Evolutionary conservation across 2,113 vertebrate species (phyloP).

Genomic region (Lamprotornis superbus): DNA sequence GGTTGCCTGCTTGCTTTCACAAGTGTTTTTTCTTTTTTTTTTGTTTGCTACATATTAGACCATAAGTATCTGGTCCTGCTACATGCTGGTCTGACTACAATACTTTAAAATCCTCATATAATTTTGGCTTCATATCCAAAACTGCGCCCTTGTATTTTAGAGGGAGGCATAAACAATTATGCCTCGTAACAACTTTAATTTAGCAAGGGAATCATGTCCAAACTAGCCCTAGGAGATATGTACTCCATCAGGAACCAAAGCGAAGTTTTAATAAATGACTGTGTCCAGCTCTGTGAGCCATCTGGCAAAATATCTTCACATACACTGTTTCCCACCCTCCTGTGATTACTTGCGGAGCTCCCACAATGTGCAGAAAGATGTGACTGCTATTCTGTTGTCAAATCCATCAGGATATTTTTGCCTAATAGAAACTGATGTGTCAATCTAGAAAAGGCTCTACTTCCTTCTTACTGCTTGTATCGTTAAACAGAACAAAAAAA

Average conservation of each 20-base stretch:
- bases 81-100: not conserved
- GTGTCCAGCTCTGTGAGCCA: slow-evolving; percentile 18
- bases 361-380: slow-evolving; percentile 15
- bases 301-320: slow-evolving; percentile 33
- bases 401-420: slow-evolving; percentile 10
- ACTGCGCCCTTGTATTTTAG: not conserved
- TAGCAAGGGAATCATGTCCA: not conserved
- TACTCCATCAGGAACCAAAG: slow-evolving; percentile 11
- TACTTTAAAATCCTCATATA: not conserved
- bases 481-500: not conserved
- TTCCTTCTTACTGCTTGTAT: not conserved
- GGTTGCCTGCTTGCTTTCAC: not conserved
- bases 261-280: not conserved
- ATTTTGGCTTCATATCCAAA: not conserved
- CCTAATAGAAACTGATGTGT: not conserved
- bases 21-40: not conserved
- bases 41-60: not conserved
- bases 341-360: slow-evolving; percentile 9
- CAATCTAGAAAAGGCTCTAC: not conserved
- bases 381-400: not conserved
- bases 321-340: slow-evolving; percentile 23
- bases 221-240: not conserved
- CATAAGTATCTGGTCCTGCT: not conserved
- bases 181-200: not conserved
- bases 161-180: not conserved